A percentile compares a stretch with the other conserved stretches of the same genome.
These are phyloP conservation scores for Hydropotes inermis DNA, from an alignment of 2,113 vertebrate species.

Conservation along the genomic window DNA sequence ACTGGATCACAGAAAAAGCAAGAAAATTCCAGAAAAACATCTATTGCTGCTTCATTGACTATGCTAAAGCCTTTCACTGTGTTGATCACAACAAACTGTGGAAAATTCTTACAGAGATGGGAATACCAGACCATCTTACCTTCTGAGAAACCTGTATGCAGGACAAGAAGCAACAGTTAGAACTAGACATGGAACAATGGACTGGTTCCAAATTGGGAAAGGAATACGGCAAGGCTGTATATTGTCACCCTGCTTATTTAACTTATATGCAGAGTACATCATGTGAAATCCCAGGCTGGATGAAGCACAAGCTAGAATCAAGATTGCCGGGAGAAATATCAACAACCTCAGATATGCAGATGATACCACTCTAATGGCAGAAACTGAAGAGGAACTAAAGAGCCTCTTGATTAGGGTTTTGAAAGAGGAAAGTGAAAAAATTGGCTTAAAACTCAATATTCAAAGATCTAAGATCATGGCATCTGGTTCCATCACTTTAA, in stretches of 20 bases:
- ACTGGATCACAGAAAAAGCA: background rate
- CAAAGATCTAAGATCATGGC: background rate
- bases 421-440: background rate
- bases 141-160: background rate
- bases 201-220: background rate
- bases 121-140: background rate
- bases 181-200: fast-evolving
- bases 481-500: background rate
- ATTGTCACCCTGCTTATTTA: background rate
- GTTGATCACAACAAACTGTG: background rate
- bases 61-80: background rate
- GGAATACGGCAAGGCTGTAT: background rate
- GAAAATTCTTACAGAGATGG: background rate
- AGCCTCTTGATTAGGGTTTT: background rate
- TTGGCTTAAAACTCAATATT: background rate
- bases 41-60: background rate
- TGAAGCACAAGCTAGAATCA: background rate
- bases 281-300: background rate
- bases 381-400: background rate
- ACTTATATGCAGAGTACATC: background rate
- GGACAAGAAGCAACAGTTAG: background rate
- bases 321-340: background rate
- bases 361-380: background rate
- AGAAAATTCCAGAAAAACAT: background rate
- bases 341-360: background rate